Evolutionary conservation across 2,888 invertebrate genomes (phyloP).

Genomic region (Phortica magna): DNA sequence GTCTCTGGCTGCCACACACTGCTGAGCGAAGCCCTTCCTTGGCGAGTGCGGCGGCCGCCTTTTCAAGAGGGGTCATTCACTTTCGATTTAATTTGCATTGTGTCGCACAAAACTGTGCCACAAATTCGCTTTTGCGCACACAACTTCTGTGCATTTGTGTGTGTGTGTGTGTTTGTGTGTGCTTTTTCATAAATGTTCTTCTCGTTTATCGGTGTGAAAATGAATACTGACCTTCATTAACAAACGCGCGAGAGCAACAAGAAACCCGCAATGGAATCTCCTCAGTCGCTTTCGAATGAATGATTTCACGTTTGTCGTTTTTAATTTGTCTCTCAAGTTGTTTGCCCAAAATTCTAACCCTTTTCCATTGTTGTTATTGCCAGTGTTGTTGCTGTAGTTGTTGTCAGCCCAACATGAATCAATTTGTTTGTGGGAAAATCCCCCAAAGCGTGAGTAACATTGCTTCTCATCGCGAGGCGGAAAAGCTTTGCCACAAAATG

Average conservation of each 20-base stretch:
- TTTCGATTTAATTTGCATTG: constrained; percentile 11
- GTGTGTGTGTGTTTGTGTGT: background rate
- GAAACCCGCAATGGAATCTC: too few species aligned
- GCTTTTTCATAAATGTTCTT: background rate
- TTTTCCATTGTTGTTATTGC: background rate
- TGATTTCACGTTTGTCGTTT: constrained; percentile 31
- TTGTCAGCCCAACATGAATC: too few species aligned
- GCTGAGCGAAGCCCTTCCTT: too few species aligned
- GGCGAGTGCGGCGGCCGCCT: background rate
- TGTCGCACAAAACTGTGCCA: constrained; percentile 2
- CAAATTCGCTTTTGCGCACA: background rate
- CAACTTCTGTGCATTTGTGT: background rate
- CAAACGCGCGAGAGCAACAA: background rate
- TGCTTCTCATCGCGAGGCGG: constrained; percentile 53
- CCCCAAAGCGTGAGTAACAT: constrained; percentile 33
- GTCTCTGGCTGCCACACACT: too few species aligned
- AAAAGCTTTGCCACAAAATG: constrained; percentile 20
- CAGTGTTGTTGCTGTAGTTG: constrained; percentile 16
- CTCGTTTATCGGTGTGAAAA: background rate
- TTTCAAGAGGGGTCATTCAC: constrained; percentile 5
- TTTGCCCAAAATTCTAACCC: constrained; percentile 7
- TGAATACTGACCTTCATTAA: constrained; percentile 5
- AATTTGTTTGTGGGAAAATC: too few species aligned
- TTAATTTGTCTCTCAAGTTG: background rate
- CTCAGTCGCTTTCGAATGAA: too few species aligned